Evolutionary conservation across 2,113 vertebrate genomes (phyloP).

Genomic region (Oenanthe oenanthe): DNA sequence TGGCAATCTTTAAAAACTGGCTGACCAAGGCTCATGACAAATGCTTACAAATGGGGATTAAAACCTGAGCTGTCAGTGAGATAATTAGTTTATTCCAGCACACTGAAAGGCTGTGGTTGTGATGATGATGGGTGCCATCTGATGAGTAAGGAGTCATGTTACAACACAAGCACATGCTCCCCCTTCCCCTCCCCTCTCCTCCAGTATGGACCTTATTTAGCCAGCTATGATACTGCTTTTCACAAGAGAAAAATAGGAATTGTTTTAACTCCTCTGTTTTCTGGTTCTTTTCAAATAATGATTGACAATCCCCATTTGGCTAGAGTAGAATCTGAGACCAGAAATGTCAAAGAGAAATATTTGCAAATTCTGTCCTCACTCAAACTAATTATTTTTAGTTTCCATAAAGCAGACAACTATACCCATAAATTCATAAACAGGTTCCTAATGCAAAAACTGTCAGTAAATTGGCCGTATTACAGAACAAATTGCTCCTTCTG

Average conservation of each 20-base stretch:
- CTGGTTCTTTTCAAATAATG: conserved; percentile 31
- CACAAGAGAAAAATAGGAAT: background rate
- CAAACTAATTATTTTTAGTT: conserved; percentile 60
- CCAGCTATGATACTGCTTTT: background rate
- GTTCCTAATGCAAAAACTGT: conserved; percentile 35
- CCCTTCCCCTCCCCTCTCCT: background rate
- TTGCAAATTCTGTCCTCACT: conserved; percentile 40
- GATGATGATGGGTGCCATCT: conserved; percentile 58
- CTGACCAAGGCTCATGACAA: conserved; percentile 51
- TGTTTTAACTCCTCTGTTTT: conserved; percentile 15
- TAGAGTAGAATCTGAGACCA: background rate
- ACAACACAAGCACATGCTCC: conserved; percentile 30
- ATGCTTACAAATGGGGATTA: conserved; percentile 55
- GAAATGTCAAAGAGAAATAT: conserved; percentile 57
- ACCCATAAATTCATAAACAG: conserved; percentile 34
- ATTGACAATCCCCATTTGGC: conserved; percentile 39
- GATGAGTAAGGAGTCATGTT: conserved; percentile 55
- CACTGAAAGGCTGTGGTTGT: conserved; percentile 36
- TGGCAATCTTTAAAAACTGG: conserved; percentile 38
- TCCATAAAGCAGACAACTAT: background rate
- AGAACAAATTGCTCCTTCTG: conserved; percentile 10
- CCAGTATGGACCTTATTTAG: conserved; percentile 42
- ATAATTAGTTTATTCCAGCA: conserved; percentile 66
- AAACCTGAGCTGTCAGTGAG: conserved; percentile 58
- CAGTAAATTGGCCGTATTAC: background rate